A percentile compares a stretch with the other conserved stretches of the same genome.
Conservation (phyloP, 2,888 invertebrate species). For the Icerya purchasi region DNA sequence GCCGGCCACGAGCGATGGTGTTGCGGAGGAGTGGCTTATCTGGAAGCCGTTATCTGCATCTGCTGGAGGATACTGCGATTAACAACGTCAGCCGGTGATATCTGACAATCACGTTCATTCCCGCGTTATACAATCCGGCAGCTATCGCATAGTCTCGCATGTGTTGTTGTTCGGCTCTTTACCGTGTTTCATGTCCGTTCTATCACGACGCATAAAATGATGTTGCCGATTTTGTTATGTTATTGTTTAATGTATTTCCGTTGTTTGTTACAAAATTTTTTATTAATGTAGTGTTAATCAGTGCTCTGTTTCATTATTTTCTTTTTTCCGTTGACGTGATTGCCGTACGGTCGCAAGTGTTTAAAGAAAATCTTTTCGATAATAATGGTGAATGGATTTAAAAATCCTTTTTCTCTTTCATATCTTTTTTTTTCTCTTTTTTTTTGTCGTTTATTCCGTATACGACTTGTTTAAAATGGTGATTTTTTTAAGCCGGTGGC, state of each 20-base stretch:
- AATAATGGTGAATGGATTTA: constrained; percentile 2
- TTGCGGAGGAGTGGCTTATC: too few relatives aligned
- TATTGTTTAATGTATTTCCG: constrained; percentile 13
- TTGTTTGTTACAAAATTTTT: constrained; percentile 1
- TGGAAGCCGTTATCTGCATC: too few relatives aligned
- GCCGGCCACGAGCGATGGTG: too few relatives aligned
- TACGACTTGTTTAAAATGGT: constrained; percentile 1
- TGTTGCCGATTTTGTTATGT: constrained; percentile 14
- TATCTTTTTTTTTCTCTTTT: constrained; percentile 3
- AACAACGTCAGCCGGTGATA: too few relatives aligned
- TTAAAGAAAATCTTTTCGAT: background rate
- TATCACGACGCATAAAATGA: constrained; percentile 12
- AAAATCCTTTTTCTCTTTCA: constrained; percentile 4
- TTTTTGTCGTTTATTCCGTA: background rate
- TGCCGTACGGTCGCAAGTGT: background rate
- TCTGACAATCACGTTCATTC: too few relatives aligned
- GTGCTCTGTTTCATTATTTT: background rate
- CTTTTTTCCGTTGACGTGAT: constrained; percentile 1
- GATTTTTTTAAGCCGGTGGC: constrained; percentile 2
- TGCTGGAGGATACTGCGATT: too few relatives aligned
- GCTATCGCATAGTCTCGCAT: too few relatives aligned
- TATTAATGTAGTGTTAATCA: background rate
- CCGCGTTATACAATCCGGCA: too few relatives aligned
- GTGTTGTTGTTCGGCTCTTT: too few relatives aligned
- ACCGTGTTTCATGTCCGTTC: background rate